Evolutionary conservation across 2,113 vertebrate species (phyloP).

Genomic region (Abramis brama): DNA sequence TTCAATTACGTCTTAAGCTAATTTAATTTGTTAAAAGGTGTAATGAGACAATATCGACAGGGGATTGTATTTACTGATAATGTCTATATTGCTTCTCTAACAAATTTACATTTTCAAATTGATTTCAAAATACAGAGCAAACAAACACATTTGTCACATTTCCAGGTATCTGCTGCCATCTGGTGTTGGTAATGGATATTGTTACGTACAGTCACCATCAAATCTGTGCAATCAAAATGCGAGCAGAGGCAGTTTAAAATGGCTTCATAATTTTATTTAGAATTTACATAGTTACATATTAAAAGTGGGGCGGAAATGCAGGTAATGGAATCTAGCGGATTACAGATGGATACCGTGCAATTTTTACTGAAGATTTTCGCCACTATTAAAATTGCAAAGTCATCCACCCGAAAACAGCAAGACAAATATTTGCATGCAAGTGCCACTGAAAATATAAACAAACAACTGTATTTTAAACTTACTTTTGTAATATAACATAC

Average conservation of each 20-base stretch:
- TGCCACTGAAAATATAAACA: background rate
- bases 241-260: background rate
- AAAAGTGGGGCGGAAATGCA: background rate
- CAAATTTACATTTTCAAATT: background rate
- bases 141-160: background rate
- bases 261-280: background rate
- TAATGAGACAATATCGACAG: background rate
- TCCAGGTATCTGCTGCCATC: conserved; percentile 65
- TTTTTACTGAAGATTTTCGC: conserved; percentile 79
- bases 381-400: conserved; percentile 91
- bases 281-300: background rate
- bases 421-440: conserved; percentile 68
- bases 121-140: background rate
- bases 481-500: background rate
- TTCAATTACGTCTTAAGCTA: background rate
- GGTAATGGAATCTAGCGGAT: conserved; percentile 82
- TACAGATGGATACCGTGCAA: conserved; percentile 99
- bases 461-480: background rate
- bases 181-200: conserved; percentile 50
- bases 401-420: conserved; percentile 95
- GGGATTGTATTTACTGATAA: too few relatives aligned
- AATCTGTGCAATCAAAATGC: background rate
- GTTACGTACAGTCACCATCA: background rate
- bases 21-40: background rate
- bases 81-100: background rate